phyloP scores from a whole-genome alignment of 2,888 invertebrate species.

The Xestia rhomboidea region DNA sequence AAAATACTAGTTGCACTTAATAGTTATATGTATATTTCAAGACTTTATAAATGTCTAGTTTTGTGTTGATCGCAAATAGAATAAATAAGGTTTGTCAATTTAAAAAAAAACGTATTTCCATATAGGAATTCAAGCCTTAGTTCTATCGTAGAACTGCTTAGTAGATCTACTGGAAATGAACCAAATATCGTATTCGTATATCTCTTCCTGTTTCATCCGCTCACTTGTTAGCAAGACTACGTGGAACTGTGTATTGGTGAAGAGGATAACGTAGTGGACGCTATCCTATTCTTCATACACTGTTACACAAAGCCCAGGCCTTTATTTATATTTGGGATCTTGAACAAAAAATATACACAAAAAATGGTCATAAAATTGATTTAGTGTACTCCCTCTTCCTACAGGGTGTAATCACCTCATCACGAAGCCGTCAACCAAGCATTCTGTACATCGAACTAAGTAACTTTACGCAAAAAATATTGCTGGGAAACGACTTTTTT shows the following conservation, averaged over 20 bases:
- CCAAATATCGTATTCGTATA: background rate
- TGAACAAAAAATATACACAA: background rate
- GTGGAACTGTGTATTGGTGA: conserved; percentile 8
- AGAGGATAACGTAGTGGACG: conserved; percentile 3
- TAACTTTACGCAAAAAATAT: too few relatives aligned
- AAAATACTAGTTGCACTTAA: background rate
- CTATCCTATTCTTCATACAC: conserved; percentile 18
- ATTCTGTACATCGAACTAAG: too few relatives aligned
- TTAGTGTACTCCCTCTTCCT: too few relatives aligned
- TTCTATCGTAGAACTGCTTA: too few relatives aligned
- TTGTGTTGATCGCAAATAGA: background rate
- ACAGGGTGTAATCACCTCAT: too few relatives aligned
- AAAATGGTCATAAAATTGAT: background rate
- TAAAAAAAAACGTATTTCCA: background rate
- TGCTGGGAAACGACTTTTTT: too few relatives aligned
- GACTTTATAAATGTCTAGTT: background rate
- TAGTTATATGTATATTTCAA: background rate
- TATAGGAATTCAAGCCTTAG: too few relatives aligned
- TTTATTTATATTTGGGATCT: background rate
- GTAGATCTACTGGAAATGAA: too few relatives aligned
- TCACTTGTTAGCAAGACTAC: background rate
- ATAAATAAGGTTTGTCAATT: background rate
- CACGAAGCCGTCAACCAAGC: too few relatives aligned
- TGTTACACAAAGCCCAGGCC: background rate
- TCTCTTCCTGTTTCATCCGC: background rate